These are phyloP conservation scores for Gallinago stenura DNA, from an alignment of 2,797 vertebrate genomes.

Conservation along the genomic window DNA sequence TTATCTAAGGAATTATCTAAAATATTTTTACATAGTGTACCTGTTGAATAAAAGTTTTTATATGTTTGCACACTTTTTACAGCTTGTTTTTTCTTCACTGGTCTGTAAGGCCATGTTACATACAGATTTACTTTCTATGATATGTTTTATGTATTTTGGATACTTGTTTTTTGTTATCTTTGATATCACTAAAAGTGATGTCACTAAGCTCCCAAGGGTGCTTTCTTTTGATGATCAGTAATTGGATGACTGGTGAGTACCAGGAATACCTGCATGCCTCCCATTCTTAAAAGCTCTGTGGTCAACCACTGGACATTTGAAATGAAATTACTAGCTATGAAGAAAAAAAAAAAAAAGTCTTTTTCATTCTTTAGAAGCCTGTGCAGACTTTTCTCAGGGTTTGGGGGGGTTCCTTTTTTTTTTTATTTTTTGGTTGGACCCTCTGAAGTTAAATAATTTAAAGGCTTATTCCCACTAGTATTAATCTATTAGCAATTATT, in stretches of 20 bases:
- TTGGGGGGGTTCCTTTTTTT: neutral
- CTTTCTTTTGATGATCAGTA: neutral
- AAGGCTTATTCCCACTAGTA: neutral
- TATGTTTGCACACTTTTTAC: neutral
- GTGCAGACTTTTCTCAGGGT: neutral
- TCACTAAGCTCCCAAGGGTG: neutral
- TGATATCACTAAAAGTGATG: neutral
- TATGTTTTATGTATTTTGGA: neutral
- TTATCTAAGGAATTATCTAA: neutral
- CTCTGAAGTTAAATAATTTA: neutral
- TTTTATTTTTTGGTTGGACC: neutral
- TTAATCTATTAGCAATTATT: neutral
- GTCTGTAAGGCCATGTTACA: neutral
- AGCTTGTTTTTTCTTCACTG: neutral
- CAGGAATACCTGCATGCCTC: neutral
- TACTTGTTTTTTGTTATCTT: neutral
- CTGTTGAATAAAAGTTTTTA: neutral
- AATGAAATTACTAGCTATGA: neutral
- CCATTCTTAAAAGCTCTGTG: neutral
- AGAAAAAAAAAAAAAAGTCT: neutral
- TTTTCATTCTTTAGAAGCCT: neutral
- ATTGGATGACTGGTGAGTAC: neutral
- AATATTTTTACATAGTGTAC: neutral
- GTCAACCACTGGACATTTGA: neutral
- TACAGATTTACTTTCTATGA: neutral